A percentile compares a stretch with the other conserved stretches of the same genome.
phyloP scores from a whole-genome alignment of 2,113 vertebrate genomes.

The Cercopithecus mona region DNA sequence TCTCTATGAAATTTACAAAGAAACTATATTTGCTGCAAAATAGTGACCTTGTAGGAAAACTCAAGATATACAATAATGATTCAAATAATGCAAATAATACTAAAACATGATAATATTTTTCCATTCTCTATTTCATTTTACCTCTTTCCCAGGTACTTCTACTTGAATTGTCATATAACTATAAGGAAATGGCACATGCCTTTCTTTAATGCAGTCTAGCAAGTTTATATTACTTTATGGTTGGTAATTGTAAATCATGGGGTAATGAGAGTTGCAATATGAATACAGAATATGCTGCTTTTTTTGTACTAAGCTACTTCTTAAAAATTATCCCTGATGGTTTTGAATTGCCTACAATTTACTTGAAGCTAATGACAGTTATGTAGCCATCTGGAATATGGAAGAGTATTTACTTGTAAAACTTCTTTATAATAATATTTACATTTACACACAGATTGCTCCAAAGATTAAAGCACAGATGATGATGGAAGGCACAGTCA shows the following conservation, averaged over 20 bases:
- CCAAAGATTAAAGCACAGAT: constrained; percentile 84
- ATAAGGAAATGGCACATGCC: not conserved
- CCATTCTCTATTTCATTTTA: not conserved
- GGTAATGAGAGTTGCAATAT: not conserved
- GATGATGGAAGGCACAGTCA: constrained; percentile 78
- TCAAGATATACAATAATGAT: not conserved
- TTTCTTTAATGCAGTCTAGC: not conserved
- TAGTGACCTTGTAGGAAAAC: constrained; percentile 1
- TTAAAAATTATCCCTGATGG: constrained; percentile 44
- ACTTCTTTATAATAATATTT: not conserved
- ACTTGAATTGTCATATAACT: not conserved
- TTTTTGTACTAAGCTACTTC: not conserved
- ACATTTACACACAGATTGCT: constrained; percentile 77
- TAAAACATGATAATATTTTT: not conserved
- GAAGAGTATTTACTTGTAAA: not conserved
- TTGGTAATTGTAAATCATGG: not conserved
- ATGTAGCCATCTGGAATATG: not conserved
- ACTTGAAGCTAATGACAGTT: not conserved
- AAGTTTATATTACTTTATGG: not conserved
- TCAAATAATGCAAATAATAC: not conserved
- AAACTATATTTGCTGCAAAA: not conserved
- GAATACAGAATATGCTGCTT: not conserved
- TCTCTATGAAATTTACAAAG: not conserved
- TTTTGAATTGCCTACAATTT: constrained; percentile 24
- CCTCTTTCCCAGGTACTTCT: not conserved